Base-by-base conservation (phyloP, 2,113 vertebrate species). In the Istiophorus platypterus region DNA sequence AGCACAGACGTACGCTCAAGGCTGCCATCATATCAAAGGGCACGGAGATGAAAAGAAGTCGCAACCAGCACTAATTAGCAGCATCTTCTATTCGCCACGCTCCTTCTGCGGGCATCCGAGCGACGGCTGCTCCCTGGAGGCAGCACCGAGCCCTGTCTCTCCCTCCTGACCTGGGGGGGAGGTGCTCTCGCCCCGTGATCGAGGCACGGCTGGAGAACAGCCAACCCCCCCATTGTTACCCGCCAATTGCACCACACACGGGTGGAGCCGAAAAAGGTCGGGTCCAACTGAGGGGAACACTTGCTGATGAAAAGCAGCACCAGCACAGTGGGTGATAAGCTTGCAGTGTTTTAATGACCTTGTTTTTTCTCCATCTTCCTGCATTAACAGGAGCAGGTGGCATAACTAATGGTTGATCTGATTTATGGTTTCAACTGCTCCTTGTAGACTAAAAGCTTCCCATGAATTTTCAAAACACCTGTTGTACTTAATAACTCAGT, bases 11-110 rank as follows among this genome's bases (percentile, higher is more conserved):
- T 10, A 42, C 13, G 14, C 45, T 2, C 73, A 5, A 2, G 22
- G 4, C 62, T 54, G 39, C 47, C 54, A 26, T 82, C 78, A 20
- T 68, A 81, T 88, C 84, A 88, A 90, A 91, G 81, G 49, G 58
- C 39, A 49, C 22, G 49, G 18, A 79, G 63, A 85, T 76, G 76
- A 91, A 78, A 78, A 86, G 75, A 26, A 80, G 80, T 9, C 72
- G 8, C 49, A 71, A 49, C 34, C 76, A n/a, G 39, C 14, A 2
- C 76, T 85, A 85, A 91, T 91, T 81, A 85, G 58, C 12, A 72
- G 77, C 41, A 31, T 78, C 24, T 54, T 72, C 56, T 67, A n/a
- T 72, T 67, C 65, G 14, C n/a, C 39, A 2, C 0, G 34, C 71
- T 77, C 0, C 64, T 49, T 52, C 62, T 64, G 5, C 17, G 70